Conservation (phyloP, 2,888 invertebrate genomes). For the Heteromurus nitidus region DNA sequence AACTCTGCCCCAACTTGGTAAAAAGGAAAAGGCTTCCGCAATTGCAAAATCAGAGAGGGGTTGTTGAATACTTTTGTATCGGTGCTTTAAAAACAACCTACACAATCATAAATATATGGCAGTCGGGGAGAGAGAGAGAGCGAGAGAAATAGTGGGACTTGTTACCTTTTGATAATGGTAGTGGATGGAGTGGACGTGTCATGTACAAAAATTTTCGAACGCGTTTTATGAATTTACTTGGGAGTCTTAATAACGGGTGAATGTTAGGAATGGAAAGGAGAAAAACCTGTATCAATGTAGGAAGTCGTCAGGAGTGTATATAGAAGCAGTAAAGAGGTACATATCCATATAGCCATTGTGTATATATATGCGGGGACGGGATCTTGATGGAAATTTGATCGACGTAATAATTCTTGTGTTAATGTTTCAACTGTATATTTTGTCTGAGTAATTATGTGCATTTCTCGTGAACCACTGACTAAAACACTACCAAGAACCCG, state of each 20-base stretch:
- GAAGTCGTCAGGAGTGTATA: not conserved
- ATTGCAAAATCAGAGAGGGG: constrained; percentile 22
- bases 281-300: constrained; percentile 30
- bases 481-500: not conserved
- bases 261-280: constrained; percentile 21
- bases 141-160: not conserved
- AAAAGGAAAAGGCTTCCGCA: constrained; percentile 9
- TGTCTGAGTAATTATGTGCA: constrained; percentile 57
- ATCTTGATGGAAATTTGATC: constrained; percentile 65
- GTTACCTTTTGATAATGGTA: constrained; percentile 32
- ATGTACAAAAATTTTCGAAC: constrained; percentile 33
- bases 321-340: too few relatives aligned
- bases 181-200: constrained; percentile 52
- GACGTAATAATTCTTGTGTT: constrained; percentile 57
- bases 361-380: constrained; percentile 24
- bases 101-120: too few relatives aligned
- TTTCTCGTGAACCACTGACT: constrained; percentile 9
- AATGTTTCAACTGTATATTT: constrained; percentile 48
- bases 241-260: constrained; percentile 4
- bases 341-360: too few relatives aligned
- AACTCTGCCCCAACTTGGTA: not conserved
- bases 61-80: too few relatives aligned
- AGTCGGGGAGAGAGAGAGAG: constrained; percentile 1
- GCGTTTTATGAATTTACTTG: constrained; percentile 34
- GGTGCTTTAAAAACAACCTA: too few relatives aligned